These are phyloP conservation scores for Microhierax caerulescens DNA, from an alignment of 2,797 vertebrate genomes.

Conservation along the genomic window DNA sequence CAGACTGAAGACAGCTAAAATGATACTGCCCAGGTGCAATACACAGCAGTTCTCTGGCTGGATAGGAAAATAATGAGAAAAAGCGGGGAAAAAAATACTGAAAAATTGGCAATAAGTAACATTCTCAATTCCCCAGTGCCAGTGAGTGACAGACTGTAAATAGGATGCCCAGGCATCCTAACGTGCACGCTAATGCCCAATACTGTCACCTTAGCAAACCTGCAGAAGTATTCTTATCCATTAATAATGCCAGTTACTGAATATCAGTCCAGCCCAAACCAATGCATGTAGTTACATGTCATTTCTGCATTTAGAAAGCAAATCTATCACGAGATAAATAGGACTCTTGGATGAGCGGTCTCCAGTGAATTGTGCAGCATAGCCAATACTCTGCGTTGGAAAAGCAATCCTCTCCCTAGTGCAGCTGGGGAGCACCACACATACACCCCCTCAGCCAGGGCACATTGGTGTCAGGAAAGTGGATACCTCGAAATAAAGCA, in stretches of 20 bases:
- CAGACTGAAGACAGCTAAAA: not conserved
- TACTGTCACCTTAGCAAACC: not conserved
- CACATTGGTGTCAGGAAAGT: not conserved
- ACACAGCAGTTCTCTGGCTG: not conserved
- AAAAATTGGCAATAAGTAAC: not conserved
- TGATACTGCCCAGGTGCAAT: not conserved
- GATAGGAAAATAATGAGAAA: not conserved
- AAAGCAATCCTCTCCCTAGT: not conserved
- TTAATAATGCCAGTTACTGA: not conserved
- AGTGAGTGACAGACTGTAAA: not conserved
- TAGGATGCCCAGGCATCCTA: not conserved
- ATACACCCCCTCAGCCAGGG: not conserved
- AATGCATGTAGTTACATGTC: not conserved
- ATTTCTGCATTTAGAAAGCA: not conserved
- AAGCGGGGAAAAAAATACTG: not conserved
- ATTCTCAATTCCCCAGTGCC: not conserved
- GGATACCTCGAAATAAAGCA: not conserved
- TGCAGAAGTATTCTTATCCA: not conserved
- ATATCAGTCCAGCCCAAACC: not conserved
- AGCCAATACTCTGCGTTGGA: not conserved
- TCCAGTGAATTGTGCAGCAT: not conserved
- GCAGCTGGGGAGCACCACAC: not conserved
- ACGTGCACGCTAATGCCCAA: not conserved
- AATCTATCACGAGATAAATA: not conserved
- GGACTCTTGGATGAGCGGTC: not conserved